These are phyloP conservation scores for Lamproptera curius DNA, from an alignment of 2,888 invertebrate species.

Conservation along the genomic window DNA sequence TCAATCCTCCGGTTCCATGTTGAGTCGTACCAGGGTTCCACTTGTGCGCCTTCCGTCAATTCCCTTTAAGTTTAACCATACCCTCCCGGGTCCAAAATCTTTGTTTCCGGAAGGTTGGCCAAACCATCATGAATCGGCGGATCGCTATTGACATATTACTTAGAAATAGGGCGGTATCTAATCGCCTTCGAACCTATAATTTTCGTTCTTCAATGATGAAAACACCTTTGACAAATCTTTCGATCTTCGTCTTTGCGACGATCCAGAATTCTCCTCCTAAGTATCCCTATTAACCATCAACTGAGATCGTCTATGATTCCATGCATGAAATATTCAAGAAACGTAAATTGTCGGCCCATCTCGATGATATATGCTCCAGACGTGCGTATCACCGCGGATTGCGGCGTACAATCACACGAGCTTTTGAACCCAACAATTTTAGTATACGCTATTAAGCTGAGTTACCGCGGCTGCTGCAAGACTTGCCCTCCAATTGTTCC, in stretches of 20 bases:
- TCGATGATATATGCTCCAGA: conserved; percentile 38
- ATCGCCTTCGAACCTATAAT: conserved; percentile 84
- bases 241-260: conserved; percentile 75
- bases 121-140: conserved; percentile 72
- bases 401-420: conserved; percentile 72
- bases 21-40: conserved; percentile 86
- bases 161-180: conserved; percentile 82
- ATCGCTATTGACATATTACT: conserved; percentile 80
- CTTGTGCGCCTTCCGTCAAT: conserved; percentile 84
- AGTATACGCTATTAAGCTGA: conserved; percentile 84
- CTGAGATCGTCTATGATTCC: conserved; percentile 81
- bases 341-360: conserved; percentile 62
- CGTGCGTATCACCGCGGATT: conserved; percentile 50
- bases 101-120: conserved; percentile 77
- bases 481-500: conserved; percentile 82
- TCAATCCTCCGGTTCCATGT: conserved; percentile 84
- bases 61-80: conserved; percentile 78
- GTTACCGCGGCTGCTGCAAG: conserved; percentile 82
- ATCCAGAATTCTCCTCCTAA: conserved; percentile 82
- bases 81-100: conserved; percentile 81
- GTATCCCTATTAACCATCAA: conserved; percentile 81
- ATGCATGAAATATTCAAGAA: conserved; percentile 75
- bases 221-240: conserved; percentile 75
- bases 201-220: conserved; percentile 83
- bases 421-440: conserved; percentile 83